Conservation (phyloP, 1,140 invertebrate species). For the Paralvinella palmiformis region DNA sequence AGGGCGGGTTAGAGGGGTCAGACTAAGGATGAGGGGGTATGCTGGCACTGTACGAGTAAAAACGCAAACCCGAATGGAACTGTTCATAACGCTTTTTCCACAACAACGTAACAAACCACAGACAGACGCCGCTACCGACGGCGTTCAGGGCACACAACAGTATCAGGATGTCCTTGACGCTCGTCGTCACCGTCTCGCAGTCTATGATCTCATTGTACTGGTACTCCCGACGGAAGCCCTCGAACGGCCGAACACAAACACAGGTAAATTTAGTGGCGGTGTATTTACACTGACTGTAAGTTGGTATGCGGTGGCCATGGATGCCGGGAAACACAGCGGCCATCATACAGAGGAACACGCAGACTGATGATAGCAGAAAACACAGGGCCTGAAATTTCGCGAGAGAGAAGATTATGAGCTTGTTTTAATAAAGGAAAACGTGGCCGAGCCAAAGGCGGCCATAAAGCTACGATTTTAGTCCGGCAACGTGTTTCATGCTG, state of each 20-base stretch:
- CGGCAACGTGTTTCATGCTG: no score
- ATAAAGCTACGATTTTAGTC: no score
- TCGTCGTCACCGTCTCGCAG: not conserved
- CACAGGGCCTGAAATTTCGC: conserved; percentile 26
- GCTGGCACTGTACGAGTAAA: conserved; percentile 7
- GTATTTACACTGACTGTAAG: conserved; percentile 18
- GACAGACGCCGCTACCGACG: not conserved
- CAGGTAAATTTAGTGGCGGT: not conserved
- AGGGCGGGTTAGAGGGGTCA: conserved; percentile 7
- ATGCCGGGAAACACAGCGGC: conserved; percentile 27
- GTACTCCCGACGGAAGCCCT: not conserved
- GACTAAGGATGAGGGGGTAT: conserved; percentile 3
- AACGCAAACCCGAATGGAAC: conserved; percentile 1
- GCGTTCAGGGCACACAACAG: conserved; percentile 9
- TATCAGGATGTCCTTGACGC: conserved; percentile 13
- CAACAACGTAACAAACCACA: conserved; percentile 8
- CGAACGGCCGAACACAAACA: not conserved
- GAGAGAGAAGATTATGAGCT: no score
- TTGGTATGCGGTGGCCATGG: conserved; percentile 21
- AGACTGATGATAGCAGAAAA: conserved; percentile 23
- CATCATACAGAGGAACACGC: conserved; percentile 24
- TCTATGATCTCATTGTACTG: not conserved
- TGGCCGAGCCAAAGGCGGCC: no score
- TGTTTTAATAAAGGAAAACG: no score
- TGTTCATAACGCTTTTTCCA: conserved; percentile 7